Conservation (phyloP, 1,140 invertebrate species). For the Pogonomyrmex barbatus region DNA sequence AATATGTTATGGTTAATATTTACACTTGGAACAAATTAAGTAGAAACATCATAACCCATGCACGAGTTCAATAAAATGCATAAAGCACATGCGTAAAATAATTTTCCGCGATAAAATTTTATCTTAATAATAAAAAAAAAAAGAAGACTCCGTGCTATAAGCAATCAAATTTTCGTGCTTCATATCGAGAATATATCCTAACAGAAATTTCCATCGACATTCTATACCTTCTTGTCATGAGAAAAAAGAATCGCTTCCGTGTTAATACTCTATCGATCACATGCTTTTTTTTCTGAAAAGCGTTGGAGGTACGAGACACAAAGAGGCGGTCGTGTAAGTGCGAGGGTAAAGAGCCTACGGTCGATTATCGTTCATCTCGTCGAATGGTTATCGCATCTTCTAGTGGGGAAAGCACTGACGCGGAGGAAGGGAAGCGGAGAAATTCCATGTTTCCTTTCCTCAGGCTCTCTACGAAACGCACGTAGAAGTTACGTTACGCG, state of each 20-base stretch:
- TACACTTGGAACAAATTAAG: conserved; percentile 1
- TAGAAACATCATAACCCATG: not conserved
- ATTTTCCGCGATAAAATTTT: conserved; percentile 26
- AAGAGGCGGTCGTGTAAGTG: conserved; percentile 35
- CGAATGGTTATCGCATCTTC: conserved; percentile 59
- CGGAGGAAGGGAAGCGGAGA: conserved; percentile 30
- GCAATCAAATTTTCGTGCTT: not conserved
- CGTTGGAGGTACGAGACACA: conserved; percentile 39
- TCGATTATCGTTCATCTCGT: conserved; percentile 66
- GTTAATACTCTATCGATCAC: conserved; percentile 32
- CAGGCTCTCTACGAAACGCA: conserved; percentile 10
- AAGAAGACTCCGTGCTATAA: not conserved
- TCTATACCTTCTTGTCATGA: not conserved
- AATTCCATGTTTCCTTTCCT: conserved; percentile 40
- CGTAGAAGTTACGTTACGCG: conserved; percentile 13
- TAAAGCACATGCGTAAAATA: not conserved
- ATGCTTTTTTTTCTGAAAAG: conserved; percentile 57
- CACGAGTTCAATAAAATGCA: not conserved
- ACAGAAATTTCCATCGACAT: conserved; percentile 29
- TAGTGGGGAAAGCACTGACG: conserved; percentile 52
- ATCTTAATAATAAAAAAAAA: not conserved
- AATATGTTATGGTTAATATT: not conserved
- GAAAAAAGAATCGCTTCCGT: conserved; percentile 23
- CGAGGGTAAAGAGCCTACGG: conserved; percentile 55
- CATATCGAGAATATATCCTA: conserved; percentile 9